Conservation (phyloP, 2,797 vertebrate species). For the Denticeps clupeoides region DNA sequence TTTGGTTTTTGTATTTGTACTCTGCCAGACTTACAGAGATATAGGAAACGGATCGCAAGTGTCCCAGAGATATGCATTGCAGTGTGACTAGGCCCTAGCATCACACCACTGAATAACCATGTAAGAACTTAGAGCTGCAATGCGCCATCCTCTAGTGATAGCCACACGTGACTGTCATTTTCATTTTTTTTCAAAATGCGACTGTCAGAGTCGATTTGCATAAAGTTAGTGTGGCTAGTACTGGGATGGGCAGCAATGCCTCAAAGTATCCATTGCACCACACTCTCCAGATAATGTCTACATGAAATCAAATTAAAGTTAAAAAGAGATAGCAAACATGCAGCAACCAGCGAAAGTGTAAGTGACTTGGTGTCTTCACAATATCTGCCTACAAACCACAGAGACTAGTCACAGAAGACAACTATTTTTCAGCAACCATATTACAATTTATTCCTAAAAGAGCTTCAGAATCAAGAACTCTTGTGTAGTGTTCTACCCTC, state of each 20-base stretch:
- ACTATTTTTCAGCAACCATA: too few species aligned
- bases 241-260: slow-evolving; percentile 48
- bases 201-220: not conserved
- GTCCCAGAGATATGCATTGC: slow-evolving; percentile 26
- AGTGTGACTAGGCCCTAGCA: slow-evolving; percentile 62
- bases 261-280: slow-evolving; percentile 52
- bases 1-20: too few species aligned
- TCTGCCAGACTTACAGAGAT: too few species aligned
- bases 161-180: slow-evolving; percentile 31
- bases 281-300: slow-evolving; percentile 36
- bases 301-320: slow-evolving; percentile 17
- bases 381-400: too few species aligned
- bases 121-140: slow-evolving; percentile 64
- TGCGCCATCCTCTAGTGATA: slow-evolving; percentile 45
- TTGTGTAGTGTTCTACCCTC: too few species aligned
- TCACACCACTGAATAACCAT: slow-evolving; percentile 86
- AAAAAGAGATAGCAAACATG: slow-evolving; percentile 20
- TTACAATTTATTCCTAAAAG: too few species aligned
- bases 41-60: too few species aligned
- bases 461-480: too few species aligned
- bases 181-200: not conserved
- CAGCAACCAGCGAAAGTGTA: slow-evolving; percentile 34
- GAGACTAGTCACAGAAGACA: too few species aligned
- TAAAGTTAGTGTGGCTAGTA: slow-evolving; percentile 23
- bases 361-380: slow-evolving; percentile 4